Evolutionary conservation across 2,113 vertebrate species (phyloP).

Genomic region (Cheilinus undulatus): DNA sequence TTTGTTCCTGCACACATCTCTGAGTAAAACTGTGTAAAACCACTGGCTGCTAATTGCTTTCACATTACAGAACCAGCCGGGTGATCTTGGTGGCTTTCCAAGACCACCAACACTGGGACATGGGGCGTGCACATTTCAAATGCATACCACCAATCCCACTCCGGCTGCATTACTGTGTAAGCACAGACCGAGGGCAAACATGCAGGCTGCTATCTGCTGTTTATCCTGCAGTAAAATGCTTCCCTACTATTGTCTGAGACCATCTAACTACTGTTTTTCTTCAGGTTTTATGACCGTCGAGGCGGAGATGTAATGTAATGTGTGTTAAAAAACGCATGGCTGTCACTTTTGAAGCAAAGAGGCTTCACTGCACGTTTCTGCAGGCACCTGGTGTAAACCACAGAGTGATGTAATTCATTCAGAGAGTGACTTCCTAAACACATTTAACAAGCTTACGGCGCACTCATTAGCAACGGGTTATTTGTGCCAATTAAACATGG

Average conservation of each 20-base stretch:
- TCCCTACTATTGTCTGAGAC: slow-evolving; percentile 36
- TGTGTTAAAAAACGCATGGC: neutral
- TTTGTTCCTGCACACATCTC: slow-evolving; percentile 80
- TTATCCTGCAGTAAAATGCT: slow-evolving; percentile 33
- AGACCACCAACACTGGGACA: slow-evolving; percentile 88
- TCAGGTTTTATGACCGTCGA: slow-evolving; percentile 1
- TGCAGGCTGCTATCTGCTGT: slow-evolving; percentile 37
- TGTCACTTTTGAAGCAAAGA: slow-evolving; percentile 6
- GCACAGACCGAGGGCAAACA: slow-evolving; percentile 30
- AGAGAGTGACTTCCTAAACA: slow-evolving; percentile 44
- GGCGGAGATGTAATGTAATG: neutral
- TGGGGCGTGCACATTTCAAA: slow-evolving; percentile 69
- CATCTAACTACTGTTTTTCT: slow-evolving; percentile 27
- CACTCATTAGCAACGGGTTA: slow-evolving; percentile 51
- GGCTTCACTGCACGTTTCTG: slow-evolving; percentile 15
- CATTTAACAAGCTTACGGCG: slow-evolving; percentile 50
- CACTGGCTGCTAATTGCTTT: slow-evolving; percentile 90
- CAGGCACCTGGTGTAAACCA: slow-evolving; percentile 21
- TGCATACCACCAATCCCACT: slow-evolving; percentile 58
- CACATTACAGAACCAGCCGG: slow-evolving; percentile 87
- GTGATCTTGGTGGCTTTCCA: slow-evolving; percentile 88
- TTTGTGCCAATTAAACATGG: slow-evolving; percentile 55
- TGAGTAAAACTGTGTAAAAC: slow-evolving; percentile 77
- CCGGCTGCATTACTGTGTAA: slow-evolving; percentile 20
- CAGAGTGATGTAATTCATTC: slow-evolving; percentile 24